A percentile compares a stretch with the other conserved stretches of the same genome.
phyloP scores from a whole-genome alignment of 2,797 vertebrate species.

The Danio choprae region DNA sequence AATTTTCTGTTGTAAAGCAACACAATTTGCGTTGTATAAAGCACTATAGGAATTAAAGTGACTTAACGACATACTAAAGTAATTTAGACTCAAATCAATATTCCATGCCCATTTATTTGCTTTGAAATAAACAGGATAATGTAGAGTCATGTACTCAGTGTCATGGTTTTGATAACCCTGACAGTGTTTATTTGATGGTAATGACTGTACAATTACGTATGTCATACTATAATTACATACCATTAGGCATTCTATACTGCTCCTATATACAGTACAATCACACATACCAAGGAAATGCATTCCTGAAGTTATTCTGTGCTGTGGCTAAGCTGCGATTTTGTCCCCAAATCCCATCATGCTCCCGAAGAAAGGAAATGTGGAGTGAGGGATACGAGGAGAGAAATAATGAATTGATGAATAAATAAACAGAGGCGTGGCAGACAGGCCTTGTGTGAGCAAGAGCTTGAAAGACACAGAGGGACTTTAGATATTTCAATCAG shows the following conservation, averaged over 20 bases:
- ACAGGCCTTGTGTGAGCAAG: conserved; percentile 42
- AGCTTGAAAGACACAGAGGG: conserved; percentile 58
- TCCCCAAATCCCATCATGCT: conserved; percentile 18
- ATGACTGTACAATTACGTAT: not conserved
- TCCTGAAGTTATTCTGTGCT: conserved; percentile 29
- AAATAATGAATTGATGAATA: conserved; percentile 67
- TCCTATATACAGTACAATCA: not conserved
- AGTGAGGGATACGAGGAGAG: conserved; percentile 27
- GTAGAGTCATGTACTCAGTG: not conserved
- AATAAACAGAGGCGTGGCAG: conserved; percentile 57
- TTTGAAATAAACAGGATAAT: not conserved
- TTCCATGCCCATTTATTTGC: not conserved
- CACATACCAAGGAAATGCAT: conserved; percentile 14
- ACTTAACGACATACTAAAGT: not conserved
- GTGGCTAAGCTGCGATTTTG: conserved; percentile 6
- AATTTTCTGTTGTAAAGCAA: too few species aligned
- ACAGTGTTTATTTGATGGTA: conserved; percentile 5
- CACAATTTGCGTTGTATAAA: too few species aligned
- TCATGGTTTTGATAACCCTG: not conserved
- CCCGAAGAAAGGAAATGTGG: conserved; percentile 2
- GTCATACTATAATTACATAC: not conserved
- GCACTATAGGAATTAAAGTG: too few species aligned
- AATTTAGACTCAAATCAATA: not conserved
- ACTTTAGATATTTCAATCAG: conserved; percentile 61
- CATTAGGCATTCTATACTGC: not conserved